Base-by-base conservation (phyloP, 2,797 vertebrate genomes). In the Ciconia nigra region DNA sequence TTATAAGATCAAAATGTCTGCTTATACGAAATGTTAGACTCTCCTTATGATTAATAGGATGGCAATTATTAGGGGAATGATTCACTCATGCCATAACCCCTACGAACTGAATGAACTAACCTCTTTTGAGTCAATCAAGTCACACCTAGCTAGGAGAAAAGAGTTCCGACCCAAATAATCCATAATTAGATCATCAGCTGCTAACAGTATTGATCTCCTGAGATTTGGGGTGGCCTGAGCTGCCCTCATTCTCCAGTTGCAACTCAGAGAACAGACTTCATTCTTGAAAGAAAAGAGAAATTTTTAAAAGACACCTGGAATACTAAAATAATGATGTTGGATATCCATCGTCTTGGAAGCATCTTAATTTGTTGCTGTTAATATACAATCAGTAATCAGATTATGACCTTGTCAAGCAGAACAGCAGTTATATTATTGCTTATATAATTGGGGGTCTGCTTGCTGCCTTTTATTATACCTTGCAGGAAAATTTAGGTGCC, bases 181-280 rank as follows among this genome's bases (percentile, higher is more conserved):
- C 90, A 76, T 55, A 97, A 97, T 96, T 97, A 96, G 95, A 81
- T 81, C 84, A 86, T 72, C 92, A 93, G 90, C 87, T 97, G 84
- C 83, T 96, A 80, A 49, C 84, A 39, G 42, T 65, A 73, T 49
- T 25, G 74, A 81, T 87, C 97, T 94, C 95, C 69, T 39, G 96
- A 63, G 95, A 41, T 67, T 55, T 78, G 73, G 67, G 83, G 51
- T 94, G 92, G 79, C 95, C 93, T 92, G 51, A 93, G 84, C 87
- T 93, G 94, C 93, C 79, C 93, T 93, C 14, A 1, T 96, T 89
- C 92, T 86, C 69, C 93, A 91, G 77, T 77, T 91, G 89, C 85
- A 95, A 46, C 67, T 82, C 79, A 41, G 85, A 71, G 58, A 85
- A 76, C 26, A 82, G 51, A 10, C 54, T 95, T 77, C 87, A 87